These are phyloP conservation scores for Electrona antarctica DNA, from an alignment of 2,113 vertebrate genomes.

Conservation along the genomic window DNA sequence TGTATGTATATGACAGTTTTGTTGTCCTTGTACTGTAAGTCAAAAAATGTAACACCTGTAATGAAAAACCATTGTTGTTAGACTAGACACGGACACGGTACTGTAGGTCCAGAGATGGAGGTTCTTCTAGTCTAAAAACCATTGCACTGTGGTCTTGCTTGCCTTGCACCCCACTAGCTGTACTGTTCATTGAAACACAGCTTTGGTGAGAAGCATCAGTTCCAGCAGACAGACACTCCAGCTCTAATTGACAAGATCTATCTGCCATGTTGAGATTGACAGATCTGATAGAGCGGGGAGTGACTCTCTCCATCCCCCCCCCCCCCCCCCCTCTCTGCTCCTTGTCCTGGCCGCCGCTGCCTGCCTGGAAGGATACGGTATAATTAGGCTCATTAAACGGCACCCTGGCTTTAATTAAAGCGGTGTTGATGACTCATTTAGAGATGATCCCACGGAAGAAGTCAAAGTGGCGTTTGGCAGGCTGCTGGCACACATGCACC, in stretches of 20 bases:
- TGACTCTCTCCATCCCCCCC: conserved; percentile 4
- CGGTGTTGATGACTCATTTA: conserved; percentile 75
- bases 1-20: too few relatives aligned
- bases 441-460: conserved; percentile 48
- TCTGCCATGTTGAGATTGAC: conserved; percentile 7
- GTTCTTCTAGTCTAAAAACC: too few relatives aligned
- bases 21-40: too few relatives aligned
- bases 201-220: not conserved
- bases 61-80: too few relatives aligned
- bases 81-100: not conserved
- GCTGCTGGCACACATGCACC: conserved; percentile 31
- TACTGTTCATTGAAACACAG: too few relatives aligned
- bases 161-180: too few relatives aligned
- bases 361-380: conserved; percentile 43
- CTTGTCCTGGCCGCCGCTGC: conserved; percentile 44
- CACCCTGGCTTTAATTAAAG: conserved; percentile 72
- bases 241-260: conserved; percentile 3
- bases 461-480: conserved; percentile 34
- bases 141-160: too few relatives aligned
- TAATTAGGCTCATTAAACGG: conserved; percentile 70
- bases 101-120: not conserved
- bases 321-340: conserved; percentile 7
- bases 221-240: not conserved
- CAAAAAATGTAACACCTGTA: too few relatives aligned
- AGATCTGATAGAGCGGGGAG: conserved; percentile 10